phyloP scores from a whole-genome alignment of 2,888 invertebrate species.

The Pasiphila rectangulata region DNA sequence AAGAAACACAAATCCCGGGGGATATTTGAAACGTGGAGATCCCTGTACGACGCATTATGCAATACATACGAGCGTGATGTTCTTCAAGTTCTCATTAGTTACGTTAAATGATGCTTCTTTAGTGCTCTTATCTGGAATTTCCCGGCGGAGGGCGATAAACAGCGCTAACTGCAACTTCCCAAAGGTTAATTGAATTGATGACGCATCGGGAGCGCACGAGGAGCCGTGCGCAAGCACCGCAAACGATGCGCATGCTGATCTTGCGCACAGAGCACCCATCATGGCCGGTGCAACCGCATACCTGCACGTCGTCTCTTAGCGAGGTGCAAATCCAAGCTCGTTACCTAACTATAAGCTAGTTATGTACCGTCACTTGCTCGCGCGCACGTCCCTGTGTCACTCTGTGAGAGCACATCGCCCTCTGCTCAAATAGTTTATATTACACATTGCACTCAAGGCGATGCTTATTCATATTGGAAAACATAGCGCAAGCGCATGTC shows the following conservation, averaged over 20 bases:
- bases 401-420: background rate
- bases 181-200: slow-evolving; percentile 17
- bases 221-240: slow-evolving; percentile 2
- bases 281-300: slow-evolving; percentile 2
- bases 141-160: slow-evolving; percentile 4
- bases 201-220: slow-evolving; percentile 5
- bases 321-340: slow-evolving; percentile 4
- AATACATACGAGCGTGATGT: too few relatives aligned
- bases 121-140: slow-evolving; percentile 9
- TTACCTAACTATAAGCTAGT: too few relatives aligned
- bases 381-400: too few relatives aligned
- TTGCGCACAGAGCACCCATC: too few relatives aligned
- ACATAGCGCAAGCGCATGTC: too few relatives aligned
- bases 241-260: too few relatives aligned
- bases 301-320: background rate
- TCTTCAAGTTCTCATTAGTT: too few relatives aligned
- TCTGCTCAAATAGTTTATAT: background rate
- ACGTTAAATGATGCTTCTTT: too few relatives aligned
- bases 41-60: too few relatives aligned
- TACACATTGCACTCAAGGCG: background rate
- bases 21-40: too few relatives aligned
- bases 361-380: slow-evolving; percentile 5
- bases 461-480: slow-evolving; percentile 4
- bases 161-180: slow-evolving; percentile 12
- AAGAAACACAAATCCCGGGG: too few relatives aligned